These are phyloP conservation scores for Heloderma charlesbogerti DNA, from an alignment of 2,113 vertebrate genomes.

Conservation along the genomic window DNA sequence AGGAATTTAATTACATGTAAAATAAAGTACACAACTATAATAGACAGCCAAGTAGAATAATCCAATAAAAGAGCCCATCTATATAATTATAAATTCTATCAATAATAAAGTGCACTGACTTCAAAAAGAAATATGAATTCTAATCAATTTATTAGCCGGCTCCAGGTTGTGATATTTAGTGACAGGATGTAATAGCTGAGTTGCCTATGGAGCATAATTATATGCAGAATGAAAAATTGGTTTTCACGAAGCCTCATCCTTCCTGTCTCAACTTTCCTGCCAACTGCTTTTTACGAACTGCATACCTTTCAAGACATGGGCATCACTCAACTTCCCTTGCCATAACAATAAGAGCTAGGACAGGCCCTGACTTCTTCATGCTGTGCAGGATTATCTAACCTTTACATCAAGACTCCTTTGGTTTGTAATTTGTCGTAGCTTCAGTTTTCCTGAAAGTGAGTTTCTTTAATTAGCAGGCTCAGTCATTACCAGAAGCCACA, in stretches of 20 bases:
- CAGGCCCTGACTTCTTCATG: constrained; percentile 60
- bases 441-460: constrained; percentile 59
- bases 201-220: constrained; percentile 75
- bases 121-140: constrained; percentile 79
- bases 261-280: constrained; percentile 75
- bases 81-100: constrained; percentile 77
- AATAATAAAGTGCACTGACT: constrained; percentile 78
- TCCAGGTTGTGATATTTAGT: constrained; percentile 80
- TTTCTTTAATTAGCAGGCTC: constrained; percentile 71
- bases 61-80: constrained; percentile 72
- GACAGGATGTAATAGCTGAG: constrained; percentile 73
- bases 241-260: constrained; percentile 72
- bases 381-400: constrained; percentile 72
- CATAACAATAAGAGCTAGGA: constrained; percentile 67
- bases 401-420: constrained; percentile 70
- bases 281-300: constrained; percentile 73
- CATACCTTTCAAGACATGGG: constrained; percentile 74
- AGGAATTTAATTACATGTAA: constrained; percentile 72
- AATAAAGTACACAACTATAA: constrained; percentile 59
- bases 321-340: constrained; percentile 71
- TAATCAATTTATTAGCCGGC: constrained; percentile 82
- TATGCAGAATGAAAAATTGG: constrained; percentile 77
- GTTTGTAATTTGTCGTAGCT: constrained; percentile 68
- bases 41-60: constrained; percentile 70
- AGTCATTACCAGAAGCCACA: constrained; percentile 64